phyloP scores from a whole-genome alignment of 2,888 invertebrate genomes.

The Lithophane ornitopus region DNA sequence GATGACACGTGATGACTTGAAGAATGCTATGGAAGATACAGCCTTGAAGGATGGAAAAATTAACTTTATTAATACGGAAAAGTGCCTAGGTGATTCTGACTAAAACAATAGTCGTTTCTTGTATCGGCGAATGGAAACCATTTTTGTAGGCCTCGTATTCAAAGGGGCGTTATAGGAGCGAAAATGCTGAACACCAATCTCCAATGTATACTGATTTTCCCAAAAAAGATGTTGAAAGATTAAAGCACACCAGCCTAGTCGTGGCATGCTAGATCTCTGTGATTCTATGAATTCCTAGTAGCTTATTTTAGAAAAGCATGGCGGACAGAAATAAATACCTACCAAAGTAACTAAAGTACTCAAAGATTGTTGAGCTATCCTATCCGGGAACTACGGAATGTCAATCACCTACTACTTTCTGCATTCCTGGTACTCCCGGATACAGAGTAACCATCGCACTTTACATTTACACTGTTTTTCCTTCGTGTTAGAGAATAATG shows the following conservation, averaged over 20 bases:
- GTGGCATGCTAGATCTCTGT: neutral
- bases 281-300: conserved; percentile 31
- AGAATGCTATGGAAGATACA: conserved; percentile 22
- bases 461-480: conserved; percentile 32
- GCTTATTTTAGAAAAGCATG: neutral
- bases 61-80: neutral
- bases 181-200: neutral
- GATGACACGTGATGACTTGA: conserved; percentile 22
- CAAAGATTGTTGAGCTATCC: neutral
- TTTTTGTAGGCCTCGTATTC: neutral
- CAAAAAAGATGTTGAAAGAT: neutral
- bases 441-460: conserved; percentile 2
- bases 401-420: conserved; percentile 17
- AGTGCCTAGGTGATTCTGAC: no score
- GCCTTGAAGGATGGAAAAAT: conserved; percentile 6
- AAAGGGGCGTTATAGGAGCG: neutral
- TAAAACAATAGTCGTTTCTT: neutral
- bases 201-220: neutral
- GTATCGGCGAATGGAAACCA: neutral
- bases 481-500: conserved; percentile 14
- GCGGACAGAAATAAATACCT: neutral
- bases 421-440: conserved; percentile 39
- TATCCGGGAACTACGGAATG: neutral
- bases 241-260: neutral
- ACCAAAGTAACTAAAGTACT: neutral